phyloP scores from a whole-genome alignment of 2,113 vertebrate genomes.

The Paradoxurus hermaphroditus region DNA sequence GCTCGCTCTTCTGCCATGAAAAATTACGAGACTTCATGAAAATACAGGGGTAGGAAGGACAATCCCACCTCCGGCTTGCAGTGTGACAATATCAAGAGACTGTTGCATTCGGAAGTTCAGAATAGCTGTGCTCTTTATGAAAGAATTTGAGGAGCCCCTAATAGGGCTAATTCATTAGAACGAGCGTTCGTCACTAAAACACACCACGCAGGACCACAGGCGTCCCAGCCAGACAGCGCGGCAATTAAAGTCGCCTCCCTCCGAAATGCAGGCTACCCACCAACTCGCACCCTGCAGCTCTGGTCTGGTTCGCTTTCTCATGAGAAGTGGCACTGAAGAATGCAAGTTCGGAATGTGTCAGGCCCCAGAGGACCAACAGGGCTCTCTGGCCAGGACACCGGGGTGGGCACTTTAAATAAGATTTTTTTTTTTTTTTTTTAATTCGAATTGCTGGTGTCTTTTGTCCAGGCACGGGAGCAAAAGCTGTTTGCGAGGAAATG shows the following conservation, averaged over 20 bases:
- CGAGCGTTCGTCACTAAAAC: slow-evolving; percentile 49
- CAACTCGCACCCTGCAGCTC: neutral
- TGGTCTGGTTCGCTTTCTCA: neutral
- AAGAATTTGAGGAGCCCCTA: slow-evolving; percentile 47
- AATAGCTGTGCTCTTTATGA: slow-evolving; percentile 62
- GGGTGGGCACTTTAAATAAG: neutral
- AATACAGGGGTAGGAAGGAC: neutral
- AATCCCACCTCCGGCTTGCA: neutral
- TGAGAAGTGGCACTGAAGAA: neutral
- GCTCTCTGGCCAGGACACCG: neutral
- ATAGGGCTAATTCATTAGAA: slow-evolving; percentile 65
- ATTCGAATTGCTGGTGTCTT: neutral
- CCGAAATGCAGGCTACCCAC: neutral
- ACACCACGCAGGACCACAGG: slow-evolving; percentile 36
- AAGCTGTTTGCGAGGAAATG: neutral
- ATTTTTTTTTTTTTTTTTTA: neutral
- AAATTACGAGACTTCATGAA: slow-evolving; percentile 38
- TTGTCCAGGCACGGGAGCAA: neutral
- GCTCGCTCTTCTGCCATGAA: slow-evolving; percentile 17
- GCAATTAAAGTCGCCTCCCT: slow-evolving; percentile 50
- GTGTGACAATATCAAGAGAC: slow-evolving; percentile 9
- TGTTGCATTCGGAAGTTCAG: slow-evolving; percentile 65
- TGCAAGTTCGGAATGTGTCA: neutral
- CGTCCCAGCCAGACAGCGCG: neutral
- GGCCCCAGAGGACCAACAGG: neutral